phyloP scores from a whole-genome alignment of 2,797 vertebrate genomes.

The Chaunax sp. region DNA sequence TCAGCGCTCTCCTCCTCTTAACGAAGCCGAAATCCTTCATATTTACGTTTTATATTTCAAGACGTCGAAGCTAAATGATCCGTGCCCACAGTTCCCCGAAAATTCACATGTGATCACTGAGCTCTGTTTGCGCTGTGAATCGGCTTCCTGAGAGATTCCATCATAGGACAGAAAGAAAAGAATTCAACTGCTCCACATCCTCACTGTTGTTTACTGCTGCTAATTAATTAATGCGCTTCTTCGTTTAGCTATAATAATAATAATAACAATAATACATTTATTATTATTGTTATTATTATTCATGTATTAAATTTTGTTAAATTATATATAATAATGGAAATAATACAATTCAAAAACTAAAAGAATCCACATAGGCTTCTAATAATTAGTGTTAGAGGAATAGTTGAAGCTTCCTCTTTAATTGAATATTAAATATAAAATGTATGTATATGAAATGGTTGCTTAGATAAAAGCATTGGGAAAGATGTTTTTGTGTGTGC shows the following conservation, averaged over 20 bases:
- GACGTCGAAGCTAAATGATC: slow-evolving; percentile 86
- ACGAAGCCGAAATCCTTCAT: slow-evolving; percentile 79
- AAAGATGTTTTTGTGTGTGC: slow-evolving; percentile 2
- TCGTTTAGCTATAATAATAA: background rate
- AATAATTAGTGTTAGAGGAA: slow-evolving; percentile 3
- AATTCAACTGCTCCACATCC: slow-evolving; percentile 40
- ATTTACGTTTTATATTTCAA: slow-evolving; percentile 85
- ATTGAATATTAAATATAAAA: background rate
- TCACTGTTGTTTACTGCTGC: background rate
- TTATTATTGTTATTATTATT: too few relatives aligned
- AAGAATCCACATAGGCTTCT: too few relatives aligned
- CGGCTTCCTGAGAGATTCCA: slow-evolving; percentile 73
- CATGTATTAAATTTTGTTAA: too few relatives aligned
- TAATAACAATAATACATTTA: background rate
- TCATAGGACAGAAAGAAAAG: slow-evolving; percentile 64
- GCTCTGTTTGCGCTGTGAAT: slow-evolving; percentile 75
- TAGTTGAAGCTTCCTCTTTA: background rate
- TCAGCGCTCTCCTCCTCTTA: slow-evolving; percentile 53
- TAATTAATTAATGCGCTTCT: slow-evolving; percentile 26
- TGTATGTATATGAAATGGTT: background rate
- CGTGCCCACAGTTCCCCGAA: slow-evolving; percentile 75
- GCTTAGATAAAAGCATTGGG: slow-evolving; percentile 2
- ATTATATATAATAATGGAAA: too few relatives aligned
- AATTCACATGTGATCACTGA: slow-evolving; percentile 78
- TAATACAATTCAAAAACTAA: background rate